phyloP scores from a whole-genome alignment of 2,888 invertebrate genomes.

The Drosophila neoperkinsi region DNA sequence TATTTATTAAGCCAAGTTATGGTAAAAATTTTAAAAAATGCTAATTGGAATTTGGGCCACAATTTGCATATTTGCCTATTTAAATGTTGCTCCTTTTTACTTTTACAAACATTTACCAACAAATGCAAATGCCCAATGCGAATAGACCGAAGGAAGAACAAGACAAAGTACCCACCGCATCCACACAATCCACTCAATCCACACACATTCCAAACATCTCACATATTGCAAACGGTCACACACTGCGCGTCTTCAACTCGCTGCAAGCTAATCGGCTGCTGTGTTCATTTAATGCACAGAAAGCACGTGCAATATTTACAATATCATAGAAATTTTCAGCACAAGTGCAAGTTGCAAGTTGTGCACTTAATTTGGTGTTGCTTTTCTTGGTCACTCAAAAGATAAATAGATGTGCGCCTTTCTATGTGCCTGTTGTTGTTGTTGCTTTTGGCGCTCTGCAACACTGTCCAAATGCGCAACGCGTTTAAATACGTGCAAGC shows the following conservation, averaged over 20 bases:
- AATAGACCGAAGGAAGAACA: background rate
- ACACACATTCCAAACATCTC: background rate
- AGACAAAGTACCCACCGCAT: background rate
- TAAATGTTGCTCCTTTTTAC: background rate
- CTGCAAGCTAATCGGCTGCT: background rate
- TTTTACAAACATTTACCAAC: background rate
- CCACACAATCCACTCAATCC: background rate
- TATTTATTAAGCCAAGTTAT: background rate
- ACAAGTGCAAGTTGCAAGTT: background rate
- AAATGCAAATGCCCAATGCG: background rate
- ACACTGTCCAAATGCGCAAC: too few species aligned
- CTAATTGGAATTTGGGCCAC: background rate
- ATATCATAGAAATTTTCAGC: background rate
- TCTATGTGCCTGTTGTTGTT: background rate
- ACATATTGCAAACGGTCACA: background rate
- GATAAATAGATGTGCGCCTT: rapidly evolving
- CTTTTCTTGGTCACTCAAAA: background rate
- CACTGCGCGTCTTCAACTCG: background rate
- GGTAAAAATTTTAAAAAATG: background rate
- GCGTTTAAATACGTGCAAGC: background rate
- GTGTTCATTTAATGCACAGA: background rate
- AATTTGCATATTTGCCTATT: background rate
- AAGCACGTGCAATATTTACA: background rate
- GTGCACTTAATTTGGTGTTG: background rate
- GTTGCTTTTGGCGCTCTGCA: background rate